Evolutionary conservation across 1,140 invertebrate genomes (phyloP), one percentile per base, ranked within the genome.

Genomic region (Nylanderia fulva): DNA sequence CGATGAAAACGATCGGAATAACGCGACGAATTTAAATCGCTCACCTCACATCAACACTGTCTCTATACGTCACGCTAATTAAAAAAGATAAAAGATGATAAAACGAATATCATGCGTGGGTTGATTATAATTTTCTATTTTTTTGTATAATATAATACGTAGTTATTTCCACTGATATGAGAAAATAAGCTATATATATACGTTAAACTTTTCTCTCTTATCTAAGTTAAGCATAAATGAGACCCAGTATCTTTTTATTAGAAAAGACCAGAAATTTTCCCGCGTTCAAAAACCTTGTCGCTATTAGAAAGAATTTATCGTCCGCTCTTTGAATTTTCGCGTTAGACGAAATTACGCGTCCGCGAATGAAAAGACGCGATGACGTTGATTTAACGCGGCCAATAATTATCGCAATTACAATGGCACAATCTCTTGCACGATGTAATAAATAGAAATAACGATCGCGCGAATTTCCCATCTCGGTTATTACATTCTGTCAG

Each of bases 391-490:
- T 66, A 85, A 76, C 27, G 27, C 24, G 13, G 45, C 48, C 27
- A 48, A 80, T 68, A 80, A 80, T 85, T 85, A 85, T 56, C 74
- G 61, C 83, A 84, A 84, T 76, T 84, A 77, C 42, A 77, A 60
- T 56, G 80, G 27, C 39, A 48, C 45, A 64, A 58, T 27, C 39
- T 52, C 71, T n/a, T n/a, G 27, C 24, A 56, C 60, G 56, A 54
- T 75, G 72, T 63, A 77, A 84, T 63, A 84, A 79, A 84, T 64
- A 84, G 60, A 84, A 84, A 84, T 48, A 61, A 63, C 63, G 48
- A 15, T 9, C 29, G 74, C 18, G 39, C 56, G 56, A 66, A 18
- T 45, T 13, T 11, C 45, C 66, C 42, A n/a, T 29, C 42, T 21
- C 13, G 66, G 18, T 82, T 82, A 82, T 82, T 82, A 42, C 77